These are phyloP conservation scores for Thaumatotibia leucotreta DNA, from an alignment of 1,140 invertebrate species.

Conservation along the genomic window DNA sequence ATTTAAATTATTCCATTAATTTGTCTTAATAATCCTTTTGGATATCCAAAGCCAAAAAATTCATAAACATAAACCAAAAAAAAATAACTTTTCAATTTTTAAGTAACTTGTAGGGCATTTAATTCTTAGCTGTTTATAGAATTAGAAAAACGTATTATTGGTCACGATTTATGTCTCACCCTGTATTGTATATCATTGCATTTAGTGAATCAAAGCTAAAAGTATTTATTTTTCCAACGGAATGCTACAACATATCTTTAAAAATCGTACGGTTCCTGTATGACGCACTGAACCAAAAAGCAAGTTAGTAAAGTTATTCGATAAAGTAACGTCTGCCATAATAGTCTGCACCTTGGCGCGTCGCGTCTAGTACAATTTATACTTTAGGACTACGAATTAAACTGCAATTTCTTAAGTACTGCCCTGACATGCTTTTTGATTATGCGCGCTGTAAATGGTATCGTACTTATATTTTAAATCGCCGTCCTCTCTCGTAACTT, in stretches of 20 bases:
- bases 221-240: constrained; percentile 7
- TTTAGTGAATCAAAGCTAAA: background rate
- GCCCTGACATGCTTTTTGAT: background rate
- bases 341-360: no score
- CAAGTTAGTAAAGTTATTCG: background rate
- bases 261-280: background rate
- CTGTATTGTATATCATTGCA: constrained; percentile 7
- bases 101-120: no score
- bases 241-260: constrained; percentile 11
- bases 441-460: background rate
- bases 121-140: no score
- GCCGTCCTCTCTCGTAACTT: constrained; percentile 59
- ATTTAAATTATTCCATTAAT: no score
- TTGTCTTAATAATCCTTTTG: no score
- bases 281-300: background rate
- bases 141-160: no score
- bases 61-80: no score
- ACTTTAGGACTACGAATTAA: background rate
- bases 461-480: constrained; percentile 36
- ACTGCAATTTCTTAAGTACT: background rate
- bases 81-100: no score
- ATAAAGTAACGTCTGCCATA: background rate
- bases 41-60: no score
- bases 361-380: no score
- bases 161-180: no score